Evolutionary conservation across 2,797 vertebrate genomes (phyloP), one percentile per base, ranked within the genome.

Genomic region (Rallus crepitans): DNA sequence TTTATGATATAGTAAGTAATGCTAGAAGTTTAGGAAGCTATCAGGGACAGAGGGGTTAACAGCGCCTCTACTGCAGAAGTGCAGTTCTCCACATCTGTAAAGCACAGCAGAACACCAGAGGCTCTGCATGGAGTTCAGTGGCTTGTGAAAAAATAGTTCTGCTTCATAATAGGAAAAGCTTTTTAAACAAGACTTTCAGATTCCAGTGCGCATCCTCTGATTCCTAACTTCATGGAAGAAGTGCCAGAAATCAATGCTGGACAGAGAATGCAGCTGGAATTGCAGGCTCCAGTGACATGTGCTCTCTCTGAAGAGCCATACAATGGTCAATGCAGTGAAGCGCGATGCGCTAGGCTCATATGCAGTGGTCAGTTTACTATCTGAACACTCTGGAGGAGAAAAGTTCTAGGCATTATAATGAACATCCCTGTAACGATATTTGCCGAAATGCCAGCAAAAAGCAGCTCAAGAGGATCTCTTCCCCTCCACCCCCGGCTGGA

Each of bases 171-270:
- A 73, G 57, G 14, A 48, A 48, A 48, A 48, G 47, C 47, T 48
- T 48, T 12, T 48, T 31, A 80, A 59, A 2, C 3, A 78, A 60
- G 53, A 35, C 19, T 59, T 82, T 28, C 5, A 20, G 11, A 27
- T 91, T 87, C 37, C 17, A 20, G 1, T 23, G 30, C 81, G 25
- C n/a, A 11, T 40, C 79, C 12, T 50, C 9, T 47, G 0, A 55
- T 72, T 93, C 59, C 16, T 18, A 12, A 89, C 39, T 71, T 87
- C 9, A 11, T 12, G 13, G 9, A 57, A 35, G 42, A 70, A 82
- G 35, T 45, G 21, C 20, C 7, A 87, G 45, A 66, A 82, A 65
- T 65, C 28, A 45, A 9, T 0, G 0, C 5, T 39, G 59, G 75
- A 63, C 24, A 40, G n/a, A 42, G 31, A 45, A 40, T 2, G 28